Conservation (phyloP, 2,888 invertebrate species). For the Notocelia uddmanniana region DNA sequence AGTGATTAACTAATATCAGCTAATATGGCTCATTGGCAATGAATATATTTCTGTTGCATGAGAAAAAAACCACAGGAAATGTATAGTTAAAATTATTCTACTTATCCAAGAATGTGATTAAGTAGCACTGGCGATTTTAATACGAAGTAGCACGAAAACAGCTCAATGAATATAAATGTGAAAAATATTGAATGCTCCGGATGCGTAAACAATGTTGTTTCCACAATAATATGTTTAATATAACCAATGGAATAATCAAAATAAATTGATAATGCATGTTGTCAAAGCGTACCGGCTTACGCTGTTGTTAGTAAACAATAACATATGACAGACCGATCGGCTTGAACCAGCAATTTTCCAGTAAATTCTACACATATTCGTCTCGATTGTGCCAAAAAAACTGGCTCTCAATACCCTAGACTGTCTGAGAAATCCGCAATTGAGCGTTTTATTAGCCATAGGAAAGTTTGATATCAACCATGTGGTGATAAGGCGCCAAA, state of each 20-base stretch:
- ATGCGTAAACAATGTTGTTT: constrained; percentile 33
- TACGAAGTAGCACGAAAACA: neutral
- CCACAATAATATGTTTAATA: constrained; percentile 40
- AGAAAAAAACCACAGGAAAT: neutral
- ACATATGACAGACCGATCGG: constrained; percentile 72
- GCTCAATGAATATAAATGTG: neutral
- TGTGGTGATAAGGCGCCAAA: constrained; percentile 78
- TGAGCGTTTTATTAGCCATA: constrained; percentile 52
- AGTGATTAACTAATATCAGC: neutral
- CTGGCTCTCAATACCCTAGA: constrained; percentile 50
- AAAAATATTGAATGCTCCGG: constrained; percentile 23
- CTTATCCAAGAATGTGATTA: neutral
- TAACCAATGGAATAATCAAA: constrained; percentile 43
- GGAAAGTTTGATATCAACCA: constrained; percentile 63
- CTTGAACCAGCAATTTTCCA: constrained; percentile 51
- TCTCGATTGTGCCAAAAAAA: constrained; percentile 54
- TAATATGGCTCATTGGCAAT: neutral
- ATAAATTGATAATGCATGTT: constrained; percentile 50
- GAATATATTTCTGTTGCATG: neutral
- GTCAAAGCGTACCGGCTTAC: constrained; percentile 68
- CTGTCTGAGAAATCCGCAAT: constrained; percentile 55
- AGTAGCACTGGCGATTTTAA: neutral
- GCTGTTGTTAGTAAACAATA: constrained; percentile 83
- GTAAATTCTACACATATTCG: constrained; percentile 54
- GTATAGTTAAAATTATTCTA: neutral